Conservation (phyloP, 2,113 vertebrate genomes). For the Plestiodon gilberti region DNA sequence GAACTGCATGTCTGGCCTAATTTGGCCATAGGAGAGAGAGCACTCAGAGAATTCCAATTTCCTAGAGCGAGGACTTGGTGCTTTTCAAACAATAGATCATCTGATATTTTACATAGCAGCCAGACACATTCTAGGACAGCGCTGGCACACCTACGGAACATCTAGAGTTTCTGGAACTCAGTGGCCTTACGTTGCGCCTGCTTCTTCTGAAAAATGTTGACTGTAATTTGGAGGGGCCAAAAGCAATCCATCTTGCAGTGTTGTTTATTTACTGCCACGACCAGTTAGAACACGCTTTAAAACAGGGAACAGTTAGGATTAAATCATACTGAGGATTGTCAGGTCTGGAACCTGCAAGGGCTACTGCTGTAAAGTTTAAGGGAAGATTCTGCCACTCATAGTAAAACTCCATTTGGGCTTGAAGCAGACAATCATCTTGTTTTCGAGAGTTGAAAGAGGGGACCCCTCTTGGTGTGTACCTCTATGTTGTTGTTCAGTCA, state of each 20-base stretch:
- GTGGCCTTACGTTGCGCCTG: neutral
- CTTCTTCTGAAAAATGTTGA: neutral
- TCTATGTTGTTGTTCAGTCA: too few species aligned
- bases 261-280: neutral
- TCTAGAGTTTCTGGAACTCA: constrained; percentile 17
- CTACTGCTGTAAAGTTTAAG: neutral
- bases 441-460: neutral
- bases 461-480: neutral
- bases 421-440: neutral
- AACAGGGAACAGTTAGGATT: neutral
- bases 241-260: neutral
- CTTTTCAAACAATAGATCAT: constrained; percentile 1
- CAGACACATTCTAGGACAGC: neutral
- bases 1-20: neutral
- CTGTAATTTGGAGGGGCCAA: neutral
- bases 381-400: neutral
- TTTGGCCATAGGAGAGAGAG: neutral
- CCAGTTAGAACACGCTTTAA: neutral
- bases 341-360: neutral
- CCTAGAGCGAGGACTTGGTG: neutral
- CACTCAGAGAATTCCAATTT: neutral
- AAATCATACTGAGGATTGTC: neutral
- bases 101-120: neutral
- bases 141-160: constrained; percentile 3
- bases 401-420: neutral